Evolutionary conservation across 2,797 vertebrate genomes (phyloP).

Genomic region (Adrianichthys oophorus): DNA sequence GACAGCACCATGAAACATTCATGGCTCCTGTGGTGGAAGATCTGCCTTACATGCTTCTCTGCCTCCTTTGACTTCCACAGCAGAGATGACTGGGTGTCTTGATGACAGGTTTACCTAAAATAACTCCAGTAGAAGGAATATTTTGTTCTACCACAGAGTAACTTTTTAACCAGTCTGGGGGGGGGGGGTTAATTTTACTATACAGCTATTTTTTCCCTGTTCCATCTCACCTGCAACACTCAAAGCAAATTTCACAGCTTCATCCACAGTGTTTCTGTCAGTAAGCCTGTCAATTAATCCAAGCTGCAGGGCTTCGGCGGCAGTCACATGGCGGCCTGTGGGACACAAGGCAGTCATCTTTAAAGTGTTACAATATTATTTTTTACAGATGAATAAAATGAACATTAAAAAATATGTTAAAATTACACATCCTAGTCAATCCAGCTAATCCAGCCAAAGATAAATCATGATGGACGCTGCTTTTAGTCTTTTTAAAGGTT

Average conservation of each 20-base stretch:
- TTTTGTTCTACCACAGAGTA: slow-evolving; percentile 19
- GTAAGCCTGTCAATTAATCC: slow-evolving; percentile 87
- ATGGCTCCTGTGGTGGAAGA: slow-evolving; percentile 57
- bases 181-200: slow-evolving; percentile 12
- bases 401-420: not conserved
- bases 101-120: slow-evolving; percentile 48
- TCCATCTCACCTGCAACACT: slow-evolving; percentile 81
- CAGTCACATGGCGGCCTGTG: slow-evolving; percentile 83
- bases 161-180: slow-evolving; percentile 16
- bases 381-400: not conserved
- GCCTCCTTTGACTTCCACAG: slow-evolving; percentile 52
- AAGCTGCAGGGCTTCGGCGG: slow-evolving; percentile 85
- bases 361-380: too few species aligned
- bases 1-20: slow-evolving; percentile 78
- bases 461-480: too few species aligned
- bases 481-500: slow-evolving; percentile 24
- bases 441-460: not conserved
- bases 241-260: slow-evolving; percentile 82
- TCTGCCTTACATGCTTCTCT: slow-evolving; percentile 48
- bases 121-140: slow-evolving; percentile 33
- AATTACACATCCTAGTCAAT: not conserved
- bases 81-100: slow-evolving; percentile 40
- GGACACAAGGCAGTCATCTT: slow-evolving; percentile 41
- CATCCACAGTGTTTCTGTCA: slow-evolving; percentile 75
- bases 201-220: not conserved